Evolutionary conservation across 2,113 vertebrate genomes (phyloP), one percentile per base, ranked within the genome.

Genomic region (Pampusana beccarii): DNA sequence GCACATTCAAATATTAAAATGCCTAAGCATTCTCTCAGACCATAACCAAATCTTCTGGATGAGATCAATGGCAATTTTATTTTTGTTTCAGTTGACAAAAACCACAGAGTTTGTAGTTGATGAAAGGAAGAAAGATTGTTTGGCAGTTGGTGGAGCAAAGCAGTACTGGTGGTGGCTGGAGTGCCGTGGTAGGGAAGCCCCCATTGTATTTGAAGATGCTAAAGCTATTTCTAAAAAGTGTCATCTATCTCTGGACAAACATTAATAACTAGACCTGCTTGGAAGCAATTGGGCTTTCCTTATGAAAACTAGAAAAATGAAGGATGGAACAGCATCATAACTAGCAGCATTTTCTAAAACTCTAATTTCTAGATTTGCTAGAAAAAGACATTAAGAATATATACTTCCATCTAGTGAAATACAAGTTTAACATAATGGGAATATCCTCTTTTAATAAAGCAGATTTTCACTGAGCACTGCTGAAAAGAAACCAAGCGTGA

Each of bases 1-100:
- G 48, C 44, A 56, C 0, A 0, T 75, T 79, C 40, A 53, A 6
- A 58, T 29, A 33, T 33, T 40, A 64, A 38, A 34, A 56, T 0
- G 1, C 8, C 53, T 24, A 82, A 56, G 40, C 17, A 85, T 16
- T 64, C 61, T 79, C 26, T 29, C 57, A 82, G 61, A 92, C n/a
- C 2, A 3, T 14, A 83, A 60, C 33, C 3, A 77, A 58, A 75
- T 54, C 38, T 62, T 29, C 25, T 13, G 21, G 36, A 75, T 33
- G 26, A 82, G 34, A 90, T 75, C 57, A 88, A 71, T 26, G 36
- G 23, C 25, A 54, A 64, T 65, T 82, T 64, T 51, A 70, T 57
- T 86, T 86, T 57, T 16, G 6, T 51, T 88, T 85, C 66, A 71
- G 3, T n/a, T 56, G 23, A 33, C 23, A 82, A 17, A 88, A 87